Evolutionary conservation across 2,113 vertebrate genomes (phyloP), one percentile per base, ranked within the genome.

Genomic region (Garra rufa): DNA sequence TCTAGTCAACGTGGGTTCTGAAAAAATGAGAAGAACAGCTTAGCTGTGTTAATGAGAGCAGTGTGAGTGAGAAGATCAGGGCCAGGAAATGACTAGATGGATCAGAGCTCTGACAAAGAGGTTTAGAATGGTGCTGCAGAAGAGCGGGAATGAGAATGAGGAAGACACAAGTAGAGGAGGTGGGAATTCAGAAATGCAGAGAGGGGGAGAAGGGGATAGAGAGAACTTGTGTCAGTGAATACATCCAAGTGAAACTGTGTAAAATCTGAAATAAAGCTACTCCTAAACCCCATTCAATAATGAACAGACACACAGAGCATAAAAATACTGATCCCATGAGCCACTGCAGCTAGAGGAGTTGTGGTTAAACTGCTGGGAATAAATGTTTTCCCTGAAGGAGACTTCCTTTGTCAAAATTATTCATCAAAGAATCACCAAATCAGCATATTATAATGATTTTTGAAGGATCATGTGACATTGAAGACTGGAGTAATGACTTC

Each of bases 61-160:
- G 41, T 21, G 48, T 57, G 82, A 65, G 46, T 63, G 55, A 71
- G 88, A 89, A 79, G 84, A 67, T 17, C 83, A 63, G 84, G 80
- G 73, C 21, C 17, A 91, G 91, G 92, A 94, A 93, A 85, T 91
- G 89, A 92, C 87, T 89, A 87, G 89, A 92, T 82, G 50, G 59
- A 80, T 59, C 77, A 34, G 86, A 87, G 65, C 78, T 44, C 78
- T 93, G 93, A 94, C 89, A 92, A 91, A 93, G 88, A 87, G 63
- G 74, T 82, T 92, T 84, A 82, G 13, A 90, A 83, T 59, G 70
- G 38, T 26, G 44, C 61, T 63, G 63, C 41, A 50, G 48, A 26
- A 52, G 34, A 81, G 61, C 14, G 17, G 57, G 81, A 77, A 83
- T 9, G 90, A 88, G 86, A 70, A 70, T 17, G 74, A 71, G 55